Base-by-base conservation (phyloP, 1,140 invertebrate species). In the Protaetia brevitarsis region DNA sequence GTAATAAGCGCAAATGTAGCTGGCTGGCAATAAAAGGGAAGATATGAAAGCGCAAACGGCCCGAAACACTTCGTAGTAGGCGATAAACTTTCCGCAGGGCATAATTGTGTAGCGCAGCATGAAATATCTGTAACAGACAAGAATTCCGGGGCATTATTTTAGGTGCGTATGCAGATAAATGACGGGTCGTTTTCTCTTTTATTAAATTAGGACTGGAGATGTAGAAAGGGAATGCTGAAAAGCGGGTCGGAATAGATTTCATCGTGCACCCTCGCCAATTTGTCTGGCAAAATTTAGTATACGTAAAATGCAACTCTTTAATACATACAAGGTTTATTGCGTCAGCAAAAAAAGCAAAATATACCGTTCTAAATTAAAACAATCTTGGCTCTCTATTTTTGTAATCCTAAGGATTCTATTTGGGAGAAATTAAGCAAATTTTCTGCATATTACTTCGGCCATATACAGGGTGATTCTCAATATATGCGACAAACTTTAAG, bases 1-100 rank as follows among this genome's bases (percentile, higher is more conserved):
- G 72, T 63, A 63, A 11, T 21, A 36, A n/a, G 60, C 30, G 31
- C 36, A 64, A 30, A 64, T 26, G 13, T 41, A 51, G 19, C 23
- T 51, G 6, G 34, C 26, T 5, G 62, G 72, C 21, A 80, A 67
- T 64, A 80, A 77, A 0, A 73, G 70, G 66, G 76, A 77, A 10
- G 72, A 66, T 1, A 79, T 75, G 65, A 75, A 80, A 56, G 80
- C 13, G 26, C 75, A 73, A 1, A 76, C 69, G 4, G 76, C 74
- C 76, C 80, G 26, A 74, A 73, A 65, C 73, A 74, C 41, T 69
- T 71, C 56, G 75, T 79, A 63, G 66, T 67, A 63, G 68, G 76
- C 2, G 76, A 73, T 3, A 77, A 71, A 67, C 8, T 29, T 30
- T 28, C 66, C 64, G 27, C 64, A 23, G 2, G 66, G 68, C 7